Percentiles rank a stretch among this genome's conserved stretches.
These are phyloP conservation scores for Polymixis lichenea DNA, from an alignment of 2,888 invertebrate species.

Conservation along the genomic window DNA sequence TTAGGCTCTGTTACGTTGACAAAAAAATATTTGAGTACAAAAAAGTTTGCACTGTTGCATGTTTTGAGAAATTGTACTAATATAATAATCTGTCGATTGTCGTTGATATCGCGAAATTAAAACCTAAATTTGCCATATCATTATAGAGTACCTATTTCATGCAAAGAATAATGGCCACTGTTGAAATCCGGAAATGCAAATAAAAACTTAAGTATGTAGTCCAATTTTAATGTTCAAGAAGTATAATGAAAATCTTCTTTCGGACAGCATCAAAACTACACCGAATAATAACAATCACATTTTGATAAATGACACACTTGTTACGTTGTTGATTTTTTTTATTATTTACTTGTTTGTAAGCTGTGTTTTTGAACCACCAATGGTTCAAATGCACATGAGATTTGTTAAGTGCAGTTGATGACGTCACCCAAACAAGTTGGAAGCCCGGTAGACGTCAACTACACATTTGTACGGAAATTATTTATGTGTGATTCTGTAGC, in stretches of 20 bases:
- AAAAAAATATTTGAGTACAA: background rate
- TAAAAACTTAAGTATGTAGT: background rate
- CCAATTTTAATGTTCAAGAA: conserved; percentile 19
- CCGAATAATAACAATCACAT: conserved; percentile 70
- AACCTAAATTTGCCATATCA: conserved; percentile 6
- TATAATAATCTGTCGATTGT: background rate
- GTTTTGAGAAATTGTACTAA: background rate
- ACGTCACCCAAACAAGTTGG: conserved; percentile 35
- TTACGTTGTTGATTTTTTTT: conserved; percentile 87
- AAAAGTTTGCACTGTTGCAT: background rate
- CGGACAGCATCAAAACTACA: conserved; percentile 62
- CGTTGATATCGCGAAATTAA: background rate
- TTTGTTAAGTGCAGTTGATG: conserved; percentile 76
- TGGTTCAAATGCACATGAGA: conserved; percentile 83
- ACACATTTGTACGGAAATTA: conserved; percentile 85
- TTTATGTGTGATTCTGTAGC: conserved; percentile 90
- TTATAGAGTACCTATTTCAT: background rate
- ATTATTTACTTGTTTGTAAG: conserved; percentile 83
- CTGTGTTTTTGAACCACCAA: conserved; percentile 80
- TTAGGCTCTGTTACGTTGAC: background rate
- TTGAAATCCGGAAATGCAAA: background rate
- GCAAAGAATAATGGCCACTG: background rate
- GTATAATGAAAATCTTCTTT: conserved; percentile 6
- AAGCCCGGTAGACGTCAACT: conserved; percentile 55
- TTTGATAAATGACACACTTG: conserved; percentile 78